Percentiles rank a stretch among this genome's conserved stretches.
phyloP scores from a whole-genome alignment of 2,113 vertebrate species.

The Microtus montanus region DNA sequence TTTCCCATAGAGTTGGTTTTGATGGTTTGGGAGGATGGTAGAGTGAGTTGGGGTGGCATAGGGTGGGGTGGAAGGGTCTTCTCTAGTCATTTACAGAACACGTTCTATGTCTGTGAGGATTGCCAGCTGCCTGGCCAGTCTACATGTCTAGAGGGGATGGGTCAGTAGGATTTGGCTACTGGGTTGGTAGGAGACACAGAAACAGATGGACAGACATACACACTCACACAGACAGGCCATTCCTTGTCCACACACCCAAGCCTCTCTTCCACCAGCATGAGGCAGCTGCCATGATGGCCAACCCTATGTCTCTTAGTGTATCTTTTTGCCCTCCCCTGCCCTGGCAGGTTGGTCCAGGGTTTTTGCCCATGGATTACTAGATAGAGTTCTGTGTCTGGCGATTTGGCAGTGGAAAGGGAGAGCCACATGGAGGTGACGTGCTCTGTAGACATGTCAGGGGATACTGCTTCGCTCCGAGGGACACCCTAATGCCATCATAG shows the following conservation, averaged over 20 bases:
- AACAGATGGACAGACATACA: not conserved
- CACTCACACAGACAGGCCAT: constrained; percentile 6
- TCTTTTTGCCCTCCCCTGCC: not conserved
- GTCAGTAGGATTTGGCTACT: not conserved
- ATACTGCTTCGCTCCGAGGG: not conserved
- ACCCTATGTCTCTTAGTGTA: not conserved
- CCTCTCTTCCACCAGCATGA: not conserved
- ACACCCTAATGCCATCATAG: not conserved
- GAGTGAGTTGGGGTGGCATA: not conserved
- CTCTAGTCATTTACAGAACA: constrained; percentile 35
- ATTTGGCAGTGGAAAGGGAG: not conserved
- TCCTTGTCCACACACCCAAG: not conserved
- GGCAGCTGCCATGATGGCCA: not conserved
- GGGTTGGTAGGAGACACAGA: not conserved
- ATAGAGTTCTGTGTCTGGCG: not conserved
- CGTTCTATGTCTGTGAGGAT: not conserved
- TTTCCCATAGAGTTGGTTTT: not conserved
- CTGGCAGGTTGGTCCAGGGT: not conserved
- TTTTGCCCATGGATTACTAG: not conserved
- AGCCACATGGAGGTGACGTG: not conserved
- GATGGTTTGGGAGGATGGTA: not conserved
- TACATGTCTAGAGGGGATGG: not conserved
- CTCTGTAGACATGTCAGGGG: not conserved
- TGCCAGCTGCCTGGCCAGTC: not conserved
- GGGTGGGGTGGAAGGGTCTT: not conserved